Conservation (phyloP, 2,797 vertebrate genomes). For the Enteromius thamalakanensis region DNA sequence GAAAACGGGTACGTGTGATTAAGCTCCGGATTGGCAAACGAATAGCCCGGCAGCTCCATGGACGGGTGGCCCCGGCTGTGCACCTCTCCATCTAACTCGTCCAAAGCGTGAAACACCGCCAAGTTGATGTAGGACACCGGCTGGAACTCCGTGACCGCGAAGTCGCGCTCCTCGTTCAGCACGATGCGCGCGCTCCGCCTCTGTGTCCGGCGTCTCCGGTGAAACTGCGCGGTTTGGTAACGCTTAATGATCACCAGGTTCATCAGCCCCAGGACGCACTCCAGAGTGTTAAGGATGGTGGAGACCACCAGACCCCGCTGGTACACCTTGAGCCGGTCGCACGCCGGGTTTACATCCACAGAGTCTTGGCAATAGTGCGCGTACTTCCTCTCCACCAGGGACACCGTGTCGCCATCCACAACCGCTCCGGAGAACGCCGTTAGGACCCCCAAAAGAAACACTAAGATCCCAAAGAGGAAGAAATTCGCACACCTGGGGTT, state of each 20-base stretch:
- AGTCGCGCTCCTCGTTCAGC: slow-evolving; percentile 85
- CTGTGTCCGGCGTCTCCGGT: slow-evolving; percentile 73
- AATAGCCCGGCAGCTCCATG: slow-evolving; percentile 92
- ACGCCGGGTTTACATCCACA: slow-evolving; percentile 73
- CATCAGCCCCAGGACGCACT: slow-evolving; percentile 90
- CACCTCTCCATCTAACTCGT: slow-evolving; percentile 88
- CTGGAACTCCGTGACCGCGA: slow-evolving; percentile 78
- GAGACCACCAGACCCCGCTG: slow-evolving; percentile 90
- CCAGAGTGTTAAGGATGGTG: slow-evolving; percentile 90
- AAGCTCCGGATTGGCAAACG: slow-evolving; percentile 87
- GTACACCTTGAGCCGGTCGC: slow-evolving; percentile 89
- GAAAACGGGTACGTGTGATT: slow-evolving; percentile 90
- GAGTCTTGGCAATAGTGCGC: slow-evolving; percentile 87
- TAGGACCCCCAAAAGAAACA: slow-evolving; percentile 91
- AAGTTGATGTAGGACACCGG: slow-evolving; percentile 93
- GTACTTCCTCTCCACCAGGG: slow-evolving; percentile 91
- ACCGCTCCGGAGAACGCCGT: slow-evolving; percentile 95
- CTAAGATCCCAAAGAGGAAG: slow-evolving; percentile 88
- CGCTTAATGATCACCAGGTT: slow-evolving; percentile 89
- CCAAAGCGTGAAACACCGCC: slow-evolving; percentile 82
- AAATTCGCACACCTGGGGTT: slow-evolving; percentile 88
- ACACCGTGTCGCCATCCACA: slow-evolving; percentile 94
- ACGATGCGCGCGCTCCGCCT: slow-evolving; percentile 82
- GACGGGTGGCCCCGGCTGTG: slow-evolving; percentile 91
- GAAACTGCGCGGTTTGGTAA: slow-evolving; percentile 86